Evolutionary conservation across 2,797 vertebrate genomes (phyloP).

Genomic region (Gouania willdenowi): DNA sequence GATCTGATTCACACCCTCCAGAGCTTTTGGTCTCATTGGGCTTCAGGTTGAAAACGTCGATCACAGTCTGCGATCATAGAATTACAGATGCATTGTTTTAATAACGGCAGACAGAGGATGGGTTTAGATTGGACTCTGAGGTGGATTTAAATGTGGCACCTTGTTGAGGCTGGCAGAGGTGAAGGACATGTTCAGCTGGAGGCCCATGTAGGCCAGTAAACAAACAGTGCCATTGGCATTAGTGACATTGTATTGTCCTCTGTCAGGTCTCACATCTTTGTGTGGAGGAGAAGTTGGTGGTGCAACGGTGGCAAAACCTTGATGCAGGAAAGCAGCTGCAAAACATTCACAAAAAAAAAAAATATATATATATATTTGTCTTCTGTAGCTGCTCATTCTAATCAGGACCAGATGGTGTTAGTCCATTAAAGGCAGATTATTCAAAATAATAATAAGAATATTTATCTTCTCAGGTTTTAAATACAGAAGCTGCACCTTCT

Average conservation of each 20-base stretch:
- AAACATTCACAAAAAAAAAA: no score
- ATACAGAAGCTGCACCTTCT: no score
- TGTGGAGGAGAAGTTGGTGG: conserved; percentile 44
- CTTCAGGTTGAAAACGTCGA: conserved; percentile 76
- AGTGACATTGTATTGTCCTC: conserved; percentile 76
- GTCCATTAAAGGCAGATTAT: no score
- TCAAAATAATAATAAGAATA: no score
- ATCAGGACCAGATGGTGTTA: no score
- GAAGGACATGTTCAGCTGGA: conserved; percentile 88
- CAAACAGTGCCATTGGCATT: conserved; percentile 59
- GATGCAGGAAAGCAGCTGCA: conserved; percentile 55
- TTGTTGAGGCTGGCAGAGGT: conserved; percentile 54
- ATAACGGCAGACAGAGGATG: no score
- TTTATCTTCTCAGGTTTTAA: no score
- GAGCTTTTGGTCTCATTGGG: conserved; percentile 59
- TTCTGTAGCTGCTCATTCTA: no score
- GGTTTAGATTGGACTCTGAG: no score
- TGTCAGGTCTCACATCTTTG: conserved; percentile 61
- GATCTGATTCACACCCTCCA: conserved; percentile 70
- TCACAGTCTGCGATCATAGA: conserved; percentile 62
- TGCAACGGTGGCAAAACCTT: conserved; percentile 44
- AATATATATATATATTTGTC: no score
- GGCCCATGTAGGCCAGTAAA: conserved; percentile 74
- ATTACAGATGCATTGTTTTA: neutral
- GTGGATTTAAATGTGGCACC: conserved; percentile 39